Evolutionary conservation across 1,140 invertebrate genomes (phyloP), one percentile per base, ranked within the genome.

Genomic region (Telenomus remus): DNA sequence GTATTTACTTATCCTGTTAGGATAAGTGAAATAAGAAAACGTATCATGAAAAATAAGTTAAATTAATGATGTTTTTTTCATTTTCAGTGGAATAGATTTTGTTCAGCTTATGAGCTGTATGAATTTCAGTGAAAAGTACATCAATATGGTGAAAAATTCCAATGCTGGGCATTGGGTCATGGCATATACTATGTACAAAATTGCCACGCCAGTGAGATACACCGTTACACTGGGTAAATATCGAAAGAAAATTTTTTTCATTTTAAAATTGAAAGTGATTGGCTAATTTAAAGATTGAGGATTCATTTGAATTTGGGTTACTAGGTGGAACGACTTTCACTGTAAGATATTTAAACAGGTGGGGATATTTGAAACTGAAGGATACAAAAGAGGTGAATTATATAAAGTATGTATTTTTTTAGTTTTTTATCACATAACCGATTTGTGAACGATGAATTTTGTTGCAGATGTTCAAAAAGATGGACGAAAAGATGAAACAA

Each of bases 101-200:
- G 90, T 93, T 35, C 89, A 92, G 11, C 73, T 95, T 11, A 85
- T 98, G 79, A 92, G 97, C 86, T 89, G 88, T 10, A 72, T 95
- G 27, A 91, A 94, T 76, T 80, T 96, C 0, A 93, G 92, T 87
- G 95, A 97, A 79, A 91, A 87, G 65, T 90, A 97, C 16, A 89
- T 95, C 33, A 89, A 92, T 44, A 92, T 93, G 48, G 86, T 98
- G 53, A 90, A 90, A 81, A 91, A 93, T 60, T 94, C 95, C 0
- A 91, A 90, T 80, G 92, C 95, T 79, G 97, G 96, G n/a, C 92
- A 96, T 86, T 89, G 95, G 82, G 96, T 96, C 11, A 89, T 97
- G 12, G 91, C 96, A 0, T 97, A 96, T 88, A 92, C 95, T 4
- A 89, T 96, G 79, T 98, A 98, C 84, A 98, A 99, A 90, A 89